Percentiles rank a stretch among this genome's conserved stretches.
These are phyloP conservation scores for Strix uralensis DNA, from an alignment of 2,113 vertebrate genomes.

Conservation along the genomic window DNA sequence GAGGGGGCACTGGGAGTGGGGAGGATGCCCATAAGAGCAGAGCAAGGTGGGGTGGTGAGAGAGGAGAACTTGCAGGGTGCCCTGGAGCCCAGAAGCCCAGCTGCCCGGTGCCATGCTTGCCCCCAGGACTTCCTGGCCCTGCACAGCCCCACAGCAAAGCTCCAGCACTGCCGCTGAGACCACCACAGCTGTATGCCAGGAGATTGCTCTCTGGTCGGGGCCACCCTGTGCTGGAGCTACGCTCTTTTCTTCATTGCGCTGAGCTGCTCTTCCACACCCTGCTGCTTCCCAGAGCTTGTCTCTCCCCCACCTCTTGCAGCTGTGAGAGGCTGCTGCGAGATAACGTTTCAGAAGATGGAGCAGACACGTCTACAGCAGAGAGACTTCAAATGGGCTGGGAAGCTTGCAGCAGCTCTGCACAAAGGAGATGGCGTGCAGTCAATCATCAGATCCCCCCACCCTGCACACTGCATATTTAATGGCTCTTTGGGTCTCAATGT, in stretches of 20 bases:
- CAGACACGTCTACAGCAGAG: not conserved
- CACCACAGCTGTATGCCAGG: not conserved
- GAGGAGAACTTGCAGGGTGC: not conserved
- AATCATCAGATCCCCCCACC: not conserved
- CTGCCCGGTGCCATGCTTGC: not conserved
- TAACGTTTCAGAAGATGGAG: not conserved
- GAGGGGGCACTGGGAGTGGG: not conserved
- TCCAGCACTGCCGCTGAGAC: not conserved
- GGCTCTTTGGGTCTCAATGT: not conserved
- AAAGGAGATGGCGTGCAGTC: not conserved
- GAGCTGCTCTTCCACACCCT: not conserved
- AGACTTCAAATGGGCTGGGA: not conserved
- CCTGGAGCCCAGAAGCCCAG: not conserved
- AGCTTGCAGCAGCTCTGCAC: not conserved
- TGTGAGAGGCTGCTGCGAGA: not conserved
- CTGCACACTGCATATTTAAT: not conserved
- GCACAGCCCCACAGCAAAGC: not conserved
- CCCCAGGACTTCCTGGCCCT: not conserved
- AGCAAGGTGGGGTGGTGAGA: not conserved
- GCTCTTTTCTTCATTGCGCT: fast-evolving
- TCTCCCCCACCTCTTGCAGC: not conserved
- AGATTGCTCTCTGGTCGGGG: not conserved
- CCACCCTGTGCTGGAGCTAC: fast-evolving
- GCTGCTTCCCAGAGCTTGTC: not conserved
- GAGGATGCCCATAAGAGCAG: not conserved